Evolutionary conservation across 2,888 invertebrate genomes (phyloP).

Genomic region (Sthenelais limicola): DNA sequence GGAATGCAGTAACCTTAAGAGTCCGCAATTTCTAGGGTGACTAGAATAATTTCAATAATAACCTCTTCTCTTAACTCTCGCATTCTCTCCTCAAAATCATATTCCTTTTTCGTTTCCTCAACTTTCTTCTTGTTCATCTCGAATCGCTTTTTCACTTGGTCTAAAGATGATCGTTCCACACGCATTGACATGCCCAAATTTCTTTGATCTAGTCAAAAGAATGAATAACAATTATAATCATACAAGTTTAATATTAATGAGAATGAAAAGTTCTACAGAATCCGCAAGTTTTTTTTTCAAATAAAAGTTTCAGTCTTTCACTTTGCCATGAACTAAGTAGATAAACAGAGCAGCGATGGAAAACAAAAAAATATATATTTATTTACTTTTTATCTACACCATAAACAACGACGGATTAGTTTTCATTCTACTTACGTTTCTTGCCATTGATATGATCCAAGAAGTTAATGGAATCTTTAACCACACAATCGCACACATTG

Average conservation of each 20-base stretch:
- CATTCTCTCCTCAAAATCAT: slow-evolving; percentile 91
- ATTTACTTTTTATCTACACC: no score
- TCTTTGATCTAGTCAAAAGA: slow-evolving; percentile 82
- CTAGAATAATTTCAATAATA: slow-evolving; percentile 46
- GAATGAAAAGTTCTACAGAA: background rate
- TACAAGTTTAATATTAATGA: no score
- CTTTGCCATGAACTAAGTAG: background rate
- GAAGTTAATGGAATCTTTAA: slow-evolving; percentile 99
- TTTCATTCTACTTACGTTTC: slow-evolving; percentile 90
- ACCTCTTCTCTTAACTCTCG: slow-evolving; percentile 94
- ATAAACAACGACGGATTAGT: no score
- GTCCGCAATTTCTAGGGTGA: no score
- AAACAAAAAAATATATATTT: no score
- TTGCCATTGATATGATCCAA: slow-evolving; percentile 99
- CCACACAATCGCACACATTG: slow-evolving; percentile 99
- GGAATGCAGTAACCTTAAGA: no score
- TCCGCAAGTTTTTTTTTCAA: background rate
- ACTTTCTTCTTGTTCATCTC: slow-evolving; percentile 92
- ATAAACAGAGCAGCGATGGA: background rate
- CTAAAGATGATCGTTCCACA: slow-evolving; percentile 54
- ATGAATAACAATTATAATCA: no score
- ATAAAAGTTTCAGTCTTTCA: background rate
- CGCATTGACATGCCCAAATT: slow-evolving; percentile 87
- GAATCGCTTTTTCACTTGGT: slow-evolving; percentile 92
- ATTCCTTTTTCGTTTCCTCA: slow-evolving; percentile 96